Evolutionary conservation across 1,140 invertebrate genomes (phyloP).

Genomic region (Octopus sinensis): DNA sequence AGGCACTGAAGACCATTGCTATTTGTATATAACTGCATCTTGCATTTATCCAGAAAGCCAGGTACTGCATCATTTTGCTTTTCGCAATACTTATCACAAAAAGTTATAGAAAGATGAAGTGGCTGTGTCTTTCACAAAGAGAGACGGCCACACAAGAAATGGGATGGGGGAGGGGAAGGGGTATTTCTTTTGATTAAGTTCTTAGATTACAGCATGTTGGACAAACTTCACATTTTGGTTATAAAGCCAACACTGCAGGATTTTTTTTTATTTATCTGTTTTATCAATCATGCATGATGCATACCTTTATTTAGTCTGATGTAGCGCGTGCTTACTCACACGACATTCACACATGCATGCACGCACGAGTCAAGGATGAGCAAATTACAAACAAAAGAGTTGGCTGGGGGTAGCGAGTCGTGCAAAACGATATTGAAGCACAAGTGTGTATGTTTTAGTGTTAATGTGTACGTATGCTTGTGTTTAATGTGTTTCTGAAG

Average conservation of each 20-base stretch:
- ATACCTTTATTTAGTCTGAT: neutral
- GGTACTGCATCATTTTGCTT: no score
- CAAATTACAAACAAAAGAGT: neutral
- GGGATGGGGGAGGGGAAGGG: neutral
- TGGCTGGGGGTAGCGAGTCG: neutral
- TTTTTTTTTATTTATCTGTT: neutral
- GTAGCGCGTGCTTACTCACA: neutral
- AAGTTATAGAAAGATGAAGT: neutral
- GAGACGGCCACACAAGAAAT: neutral
- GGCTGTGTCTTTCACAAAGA: neutral
- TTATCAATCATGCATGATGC: neutral
- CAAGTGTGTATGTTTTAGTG: neutral
- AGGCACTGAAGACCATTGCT: no score
- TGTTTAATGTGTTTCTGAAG: neutral
- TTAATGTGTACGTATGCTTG: neutral
- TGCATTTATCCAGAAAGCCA: no score
- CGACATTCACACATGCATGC: slow-evolving; percentile 3
- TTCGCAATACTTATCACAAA: neutral
- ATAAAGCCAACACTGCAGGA: neutral
- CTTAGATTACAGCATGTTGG: neutral
- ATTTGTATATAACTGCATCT: no score
- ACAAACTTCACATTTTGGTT: neutral
- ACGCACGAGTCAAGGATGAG: neutral
- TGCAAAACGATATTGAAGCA: slow-evolving; percentile 11
- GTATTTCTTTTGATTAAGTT: neutral